Percentiles rank a stretch among this genome's conserved stretches.
Conservation (phyloP, 1,140 invertebrate species). For the Teleopsis dalmanni region DNA sequence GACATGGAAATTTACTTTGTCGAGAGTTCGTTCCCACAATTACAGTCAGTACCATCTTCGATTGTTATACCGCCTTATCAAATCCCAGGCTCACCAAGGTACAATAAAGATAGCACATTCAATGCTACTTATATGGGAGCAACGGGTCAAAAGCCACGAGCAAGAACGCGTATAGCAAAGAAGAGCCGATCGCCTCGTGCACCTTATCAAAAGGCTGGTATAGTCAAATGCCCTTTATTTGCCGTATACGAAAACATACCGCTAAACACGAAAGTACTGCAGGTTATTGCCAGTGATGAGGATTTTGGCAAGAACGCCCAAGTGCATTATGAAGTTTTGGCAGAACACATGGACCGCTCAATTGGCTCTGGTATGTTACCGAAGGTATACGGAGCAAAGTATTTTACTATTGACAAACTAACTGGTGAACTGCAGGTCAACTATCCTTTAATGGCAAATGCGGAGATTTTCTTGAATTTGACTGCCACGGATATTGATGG, state of each 20-base stretch:
- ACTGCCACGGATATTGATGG: constrained; percentile 68
- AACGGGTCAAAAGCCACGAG: neutral
- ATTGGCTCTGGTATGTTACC: constrained; percentile 11
- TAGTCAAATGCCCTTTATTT: constrained; percentile 50
- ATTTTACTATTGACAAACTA: constrained; percentile 65
- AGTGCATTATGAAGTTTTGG: constrained; percentile 66
- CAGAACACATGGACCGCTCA: constrained; percentile 53
- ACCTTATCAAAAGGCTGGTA: constrained; percentile 3
- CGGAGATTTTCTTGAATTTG: constrained; percentile 68
- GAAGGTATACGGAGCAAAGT: constrained; percentile 50
- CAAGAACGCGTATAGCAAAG: constrained; percentile 1
- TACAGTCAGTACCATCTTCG: constrained; percentile 27
- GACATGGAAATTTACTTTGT: constrained; percentile 51
- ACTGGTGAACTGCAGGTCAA: constrained; percentile 70
- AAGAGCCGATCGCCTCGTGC: constrained; percentile 8
- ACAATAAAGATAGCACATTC: constrained; percentile 16
- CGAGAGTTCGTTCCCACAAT: constrained; percentile 24
- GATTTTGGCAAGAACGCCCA: constrained; percentile 69
- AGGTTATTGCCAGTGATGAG: constrained; percentile 71
- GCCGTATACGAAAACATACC: constrained; percentile 69
- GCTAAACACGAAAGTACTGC: constrained; percentile 65
- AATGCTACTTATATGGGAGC: neutral
- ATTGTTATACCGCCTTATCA: constrained; percentile 30
- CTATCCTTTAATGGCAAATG: constrained; percentile 64
- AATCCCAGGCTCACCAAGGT: constrained; percentile 32